phyloP scores from a whole-genome alignment of 2,113 vertebrate genomes.

The Siphamia tubifer region DNA sequence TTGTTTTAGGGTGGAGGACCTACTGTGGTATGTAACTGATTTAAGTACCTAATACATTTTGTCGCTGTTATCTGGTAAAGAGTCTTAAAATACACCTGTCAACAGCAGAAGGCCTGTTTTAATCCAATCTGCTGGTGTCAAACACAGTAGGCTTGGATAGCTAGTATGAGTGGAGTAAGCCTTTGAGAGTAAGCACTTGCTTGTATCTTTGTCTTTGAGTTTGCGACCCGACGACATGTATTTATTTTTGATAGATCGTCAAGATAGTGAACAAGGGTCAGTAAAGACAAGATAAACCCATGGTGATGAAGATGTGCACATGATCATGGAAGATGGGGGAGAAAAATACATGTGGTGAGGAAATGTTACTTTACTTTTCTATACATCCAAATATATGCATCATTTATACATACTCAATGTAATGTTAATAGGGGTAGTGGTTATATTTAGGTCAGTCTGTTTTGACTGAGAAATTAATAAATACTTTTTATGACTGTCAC shows the following conservation, averaged over 20 bases:
- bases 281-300: not conserved
- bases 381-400: too few species aligned
- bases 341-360: too few species aligned
- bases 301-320: too few species aligned
- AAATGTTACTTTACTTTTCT: too few species aligned
- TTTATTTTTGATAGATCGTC: not conserved
- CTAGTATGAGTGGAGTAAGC: not conserved
- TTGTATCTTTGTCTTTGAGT: not conserved
- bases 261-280: not conserved
- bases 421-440: too few species aligned
- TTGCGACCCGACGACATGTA: not conserved
- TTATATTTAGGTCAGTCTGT: too few species aligned
- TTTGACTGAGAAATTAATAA: too few species aligned
- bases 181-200: not conserved
- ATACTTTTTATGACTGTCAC: too few species aligned
- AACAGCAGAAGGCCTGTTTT: constrained; percentile 36
- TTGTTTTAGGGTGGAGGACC: not conserved
- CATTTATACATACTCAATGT: too few species aligned
- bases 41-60: not conserved
- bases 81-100: constrained; percentile 32
- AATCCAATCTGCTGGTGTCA: constrained; percentile 35
- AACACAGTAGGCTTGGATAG: not conserved
- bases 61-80: not conserved
- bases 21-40: not conserved
- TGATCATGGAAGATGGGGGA: too few species aligned